Evolutionary conservation across 2,113 vertebrate genomes (phyloP), one percentile per base, ranked within the genome.

Genomic region (Tangachromis dhanisi): DNA sequence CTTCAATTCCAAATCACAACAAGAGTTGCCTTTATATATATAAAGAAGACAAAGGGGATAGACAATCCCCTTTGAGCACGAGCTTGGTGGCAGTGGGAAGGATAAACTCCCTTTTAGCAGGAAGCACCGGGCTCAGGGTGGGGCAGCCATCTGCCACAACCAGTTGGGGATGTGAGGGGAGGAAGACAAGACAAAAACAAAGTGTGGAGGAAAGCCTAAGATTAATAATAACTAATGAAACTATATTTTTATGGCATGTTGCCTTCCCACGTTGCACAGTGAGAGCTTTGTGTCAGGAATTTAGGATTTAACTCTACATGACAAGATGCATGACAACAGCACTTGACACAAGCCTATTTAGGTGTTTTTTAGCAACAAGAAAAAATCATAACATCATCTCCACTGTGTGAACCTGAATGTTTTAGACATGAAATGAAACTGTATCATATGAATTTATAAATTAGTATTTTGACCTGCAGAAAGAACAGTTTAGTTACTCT

Each of bases 241-340:
- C 19, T 1, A 40, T 68, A 38, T 40, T 26, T 73, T 76, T 47
- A 76, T 29, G 24, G 3, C 40, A 47, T 5, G 16, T 47, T 76
- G 42, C 16, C 9, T 78, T n/a, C 45, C 42, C 17, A 8, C 24
- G 0, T 29, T 0, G 6, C 24, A 47, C 24, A 10, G 14, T 0
- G 42, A 76, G 40, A 76, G 71, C 11, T 13, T 49, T 78, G 45
- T 31, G 0, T 29, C 71, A 19, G 3, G 24, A 49, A 3, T 31
- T 31, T 49, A 76, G 42, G 24, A 5, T 76, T 26, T 76, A 29
- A 24, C 21, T 26, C 40, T 73, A 26, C 40, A 5, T 26, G 40
- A 29, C 40, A 45, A 9, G 9, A 47, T 45, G 40, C n/a, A 45
- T 73, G 40, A 29, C 68, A 76, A 3, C 40, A 24, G 24, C 21